These are phyloP conservation scores for Tenodera sinensis DNA, from an alignment of 2,888 invertebrate genomes.

Conservation along the genomic window DNA sequence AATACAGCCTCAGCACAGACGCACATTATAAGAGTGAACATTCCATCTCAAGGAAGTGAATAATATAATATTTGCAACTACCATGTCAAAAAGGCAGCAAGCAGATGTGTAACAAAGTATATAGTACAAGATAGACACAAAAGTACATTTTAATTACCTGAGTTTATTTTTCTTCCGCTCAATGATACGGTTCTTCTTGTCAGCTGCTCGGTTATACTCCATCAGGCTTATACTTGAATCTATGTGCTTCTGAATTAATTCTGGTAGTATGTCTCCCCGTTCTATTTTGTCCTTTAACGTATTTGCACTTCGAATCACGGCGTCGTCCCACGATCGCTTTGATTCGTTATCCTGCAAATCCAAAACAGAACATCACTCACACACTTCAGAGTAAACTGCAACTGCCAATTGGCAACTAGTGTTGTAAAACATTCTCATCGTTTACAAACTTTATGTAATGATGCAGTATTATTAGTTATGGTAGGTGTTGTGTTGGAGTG, in stretches of 20 bases:
- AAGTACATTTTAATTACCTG: background rate
- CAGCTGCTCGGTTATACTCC: constrained; percentile 19
- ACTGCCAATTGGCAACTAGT: too few relatives aligned
- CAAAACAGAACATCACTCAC: background rate
- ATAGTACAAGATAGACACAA: too few relatives aligned
- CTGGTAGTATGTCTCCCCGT: constrained; percentile 53
- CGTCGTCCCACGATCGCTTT: constrained; percentile 61
- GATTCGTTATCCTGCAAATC: constrained; percentile 53
- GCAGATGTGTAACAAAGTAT: too few relatives aligned
- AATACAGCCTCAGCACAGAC: too few relatives aligned
- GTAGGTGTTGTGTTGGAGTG: too few relatives aligned
- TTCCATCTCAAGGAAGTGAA: too few relatives aligned
- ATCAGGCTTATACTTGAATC: background rate
- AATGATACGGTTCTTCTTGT: constrained; percentile 20
- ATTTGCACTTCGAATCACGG: constrained; percentile 58
- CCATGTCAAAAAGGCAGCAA: too few relatives aligned
- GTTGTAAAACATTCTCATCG: too few relatives aligned
- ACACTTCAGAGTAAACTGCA: background rate
- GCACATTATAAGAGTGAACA: too few relatives aligned
- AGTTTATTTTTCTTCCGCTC: constrained; percentile 33
- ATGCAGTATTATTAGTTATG: too few relatives aligned
- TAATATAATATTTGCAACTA: too few relatives aligned
- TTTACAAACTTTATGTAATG: too few relatives aligned
- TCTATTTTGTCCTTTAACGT: constrained; percentile 52
- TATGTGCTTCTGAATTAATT: constrained; percentile 31